Conservation (phyloP, 1,140 invertebrate genomes). For the Penaeus chinensis region DNA sequence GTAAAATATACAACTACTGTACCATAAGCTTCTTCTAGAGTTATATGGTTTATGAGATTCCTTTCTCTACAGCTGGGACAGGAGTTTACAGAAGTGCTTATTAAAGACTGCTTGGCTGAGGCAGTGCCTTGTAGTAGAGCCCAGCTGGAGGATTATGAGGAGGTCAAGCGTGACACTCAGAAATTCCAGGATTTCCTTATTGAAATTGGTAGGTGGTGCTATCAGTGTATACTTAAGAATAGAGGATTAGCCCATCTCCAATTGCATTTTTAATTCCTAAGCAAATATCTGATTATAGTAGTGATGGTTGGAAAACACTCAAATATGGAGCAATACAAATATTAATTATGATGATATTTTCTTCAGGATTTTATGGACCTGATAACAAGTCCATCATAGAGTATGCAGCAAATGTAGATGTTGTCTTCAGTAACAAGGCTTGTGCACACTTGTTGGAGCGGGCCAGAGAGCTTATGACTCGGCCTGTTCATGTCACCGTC, state of each 20-base stretch:
- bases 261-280: background rate
- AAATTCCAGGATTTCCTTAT: constrained; percentile 55
- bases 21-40: background rate
- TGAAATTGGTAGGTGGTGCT: constrained; percentile 39
- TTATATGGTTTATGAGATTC: background rate
- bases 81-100: constrained; percentile 54
- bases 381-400: constrained; percentile 72
- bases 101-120: constrained; percentile 57
- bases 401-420: constrained; percentile 82
- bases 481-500: constrained; percentile 83
- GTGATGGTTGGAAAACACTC: background rate
- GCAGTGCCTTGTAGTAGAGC: constrained; percentile 57
- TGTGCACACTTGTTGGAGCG: constrained; percentile 78
- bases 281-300: no score
- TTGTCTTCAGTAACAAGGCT: constrained; percentile 82
- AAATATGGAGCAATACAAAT: background rate
- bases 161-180: constrained; percentile 37
- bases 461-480: constrained; percentile 81
- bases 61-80: constrained; percentile 46
- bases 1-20: background rate
- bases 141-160: constrained; percentile 51
- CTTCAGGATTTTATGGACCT: constrained; percentile 67
- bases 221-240: no score
- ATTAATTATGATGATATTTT: background rate
- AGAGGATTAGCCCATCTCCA: background rate